These are phyloP conservation scores for Hirtodrosophila duncani DNA, from an alignment of 2,888 invertebrate species.

Conservation along the genomic window DNA sequence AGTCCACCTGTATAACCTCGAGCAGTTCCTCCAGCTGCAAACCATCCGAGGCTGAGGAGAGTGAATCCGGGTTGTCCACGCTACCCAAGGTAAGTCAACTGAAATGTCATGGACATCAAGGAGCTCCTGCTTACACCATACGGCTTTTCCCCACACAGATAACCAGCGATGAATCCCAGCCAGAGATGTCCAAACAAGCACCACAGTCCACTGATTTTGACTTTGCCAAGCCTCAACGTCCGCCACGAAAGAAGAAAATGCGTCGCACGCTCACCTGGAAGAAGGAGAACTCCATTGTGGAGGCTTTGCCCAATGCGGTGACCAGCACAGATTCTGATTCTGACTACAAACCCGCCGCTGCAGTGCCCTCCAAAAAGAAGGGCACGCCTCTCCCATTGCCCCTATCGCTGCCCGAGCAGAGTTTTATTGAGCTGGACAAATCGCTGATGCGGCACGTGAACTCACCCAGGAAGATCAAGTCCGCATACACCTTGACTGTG, in stretches of 20 bases:
- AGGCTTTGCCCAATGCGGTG: slow-evolving; percentile 53
- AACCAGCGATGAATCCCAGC: slow-evolving; percentile 69
- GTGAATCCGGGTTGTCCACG: slow-evolving; percentile 68
- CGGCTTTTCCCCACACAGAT: slow-evolving; percentile 29
- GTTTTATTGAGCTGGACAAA: slow-evolving; percentile 56
- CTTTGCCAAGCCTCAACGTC: slow-evolving; percentile 59
- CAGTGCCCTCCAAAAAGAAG: slow-evolving; percentile 42
- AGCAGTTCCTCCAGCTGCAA: slow-evolving; percentile 51
- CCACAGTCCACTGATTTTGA: slow-evolving; percentile 42
- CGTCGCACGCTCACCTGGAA: slow-evolving; percentile 67
- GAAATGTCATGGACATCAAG: neutral
- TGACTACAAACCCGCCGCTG: slow-evolving; percentile 43
- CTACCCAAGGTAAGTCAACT: slow-evolving; percentile 64
- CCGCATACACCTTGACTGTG: slow-evolving; percentile 70
- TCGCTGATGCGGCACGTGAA: slow-evolving; percentile 64
- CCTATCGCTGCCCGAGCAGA: slow-evolving; percentile 29
- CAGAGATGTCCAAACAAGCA: slow-evolving; percentile 33
- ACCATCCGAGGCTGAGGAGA: slow-evolving; percentile 66
- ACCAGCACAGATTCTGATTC: slow-evolving; percentile 74
- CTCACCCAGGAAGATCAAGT: slow-evolving; percentile 69
- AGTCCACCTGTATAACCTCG: slow-evolving; percentile 30
- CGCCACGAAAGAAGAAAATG: slow-evolving; percentile 72
- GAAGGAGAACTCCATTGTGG: slow-evolving; percentile 67
- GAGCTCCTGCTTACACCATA: too few relatives aligned
- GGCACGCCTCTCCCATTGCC: neutral